Evolutionary conservation across 1,140 invertebrate species (phyloP).

Genomic region (Choristoneura fumiferana): DNA sequence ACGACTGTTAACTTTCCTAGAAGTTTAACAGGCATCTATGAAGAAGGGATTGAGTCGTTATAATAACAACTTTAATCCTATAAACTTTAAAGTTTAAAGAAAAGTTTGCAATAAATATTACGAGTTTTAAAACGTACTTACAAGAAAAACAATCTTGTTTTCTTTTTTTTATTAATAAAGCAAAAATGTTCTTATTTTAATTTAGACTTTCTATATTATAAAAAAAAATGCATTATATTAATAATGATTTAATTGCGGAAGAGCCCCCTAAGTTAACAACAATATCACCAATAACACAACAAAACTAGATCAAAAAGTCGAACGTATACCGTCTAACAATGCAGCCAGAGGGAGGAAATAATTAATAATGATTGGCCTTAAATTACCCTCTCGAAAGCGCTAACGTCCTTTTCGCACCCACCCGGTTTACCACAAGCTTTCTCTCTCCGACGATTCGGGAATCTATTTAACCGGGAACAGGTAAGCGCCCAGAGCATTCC

Average conservation of each 20-base stretch:
- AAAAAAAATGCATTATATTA: conserved; percentile 17
- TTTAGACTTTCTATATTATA: no score
- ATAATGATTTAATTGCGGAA: conserved; percentile 27
- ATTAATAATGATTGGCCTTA: conserved; percentile 77
- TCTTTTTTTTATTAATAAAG: no score
- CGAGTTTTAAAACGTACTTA: no score
- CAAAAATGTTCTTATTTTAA: no score
- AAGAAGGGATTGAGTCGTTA: no score
- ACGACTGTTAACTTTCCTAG: no score
- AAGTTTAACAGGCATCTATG: no score
- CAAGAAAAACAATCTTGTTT: no score
- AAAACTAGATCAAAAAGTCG: conserved; percentile 31
- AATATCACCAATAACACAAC: neutral
- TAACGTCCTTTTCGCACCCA: conserved; percentile 42
- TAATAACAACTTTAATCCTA: no score
- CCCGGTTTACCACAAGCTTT: conserved; percentile 24
- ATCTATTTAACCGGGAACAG: conserved; percentile 66
- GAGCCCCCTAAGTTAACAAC: conserved; percentile 8
- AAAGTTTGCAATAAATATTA: no score
- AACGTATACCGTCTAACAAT: conserved; percentile 51
- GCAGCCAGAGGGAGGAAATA: conserved; percentile 66
- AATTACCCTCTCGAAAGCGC: conserved; percentile 63
- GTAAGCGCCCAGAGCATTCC: conserved; percentile 56
- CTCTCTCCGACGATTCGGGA: conserved; percentile 53
- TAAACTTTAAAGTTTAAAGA: no score